Base-by-base conservation (phyloP, 1,140 invertebrate species). In the Hyles vespertilio region DNA sequence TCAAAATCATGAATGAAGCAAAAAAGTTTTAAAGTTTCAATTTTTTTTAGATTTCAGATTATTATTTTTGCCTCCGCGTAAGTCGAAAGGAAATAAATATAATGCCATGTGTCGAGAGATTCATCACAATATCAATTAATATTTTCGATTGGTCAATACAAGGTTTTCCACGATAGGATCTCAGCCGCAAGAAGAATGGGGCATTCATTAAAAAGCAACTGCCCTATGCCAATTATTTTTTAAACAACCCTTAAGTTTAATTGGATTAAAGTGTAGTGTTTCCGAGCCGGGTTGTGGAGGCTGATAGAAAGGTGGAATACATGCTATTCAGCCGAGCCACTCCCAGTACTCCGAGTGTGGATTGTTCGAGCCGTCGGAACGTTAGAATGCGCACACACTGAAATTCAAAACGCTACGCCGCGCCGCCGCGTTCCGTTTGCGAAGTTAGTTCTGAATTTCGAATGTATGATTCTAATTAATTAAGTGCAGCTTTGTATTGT, bases 221-320 rank as follows among this genome's bases (percentile, higher is more conserved):
- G 36, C 36, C 36, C 36, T 40, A n/a, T 51, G 52, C 52, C 52
- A 54, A 54, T 54, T 54, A 54, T 54, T 54, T 54, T 54, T 54
- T 34, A 54, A 54, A 43, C 52, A 36, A 54, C 52, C 22, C 47
- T 48, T 48, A 48, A 22, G 36, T 54, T 54, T 54, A 54, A 54
- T 54, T 54, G 52, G 52, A 36, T 54, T 43, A 43, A 54, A 51
- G 50, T 36, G 12, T 34, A 32, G 40, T 22, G 34, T 54, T 36
- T 44, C 36, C 6, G 36, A 5, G 36, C 36, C n/a, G 40, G 40
- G 40, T 36, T 43, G 36, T 11, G 33, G 52, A 44, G 40, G 52
- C 33, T 54, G 40, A 54, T 43, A 54, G 43, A 54, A 53, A 54
- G 12, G 7, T 22, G 52, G 52, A 12, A 54, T 54, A 36, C 52